Evolutionary conservation across 2,113 vertebrate genomes (phyloP).

Genomic region (Oryzias javanicus): DNA sequence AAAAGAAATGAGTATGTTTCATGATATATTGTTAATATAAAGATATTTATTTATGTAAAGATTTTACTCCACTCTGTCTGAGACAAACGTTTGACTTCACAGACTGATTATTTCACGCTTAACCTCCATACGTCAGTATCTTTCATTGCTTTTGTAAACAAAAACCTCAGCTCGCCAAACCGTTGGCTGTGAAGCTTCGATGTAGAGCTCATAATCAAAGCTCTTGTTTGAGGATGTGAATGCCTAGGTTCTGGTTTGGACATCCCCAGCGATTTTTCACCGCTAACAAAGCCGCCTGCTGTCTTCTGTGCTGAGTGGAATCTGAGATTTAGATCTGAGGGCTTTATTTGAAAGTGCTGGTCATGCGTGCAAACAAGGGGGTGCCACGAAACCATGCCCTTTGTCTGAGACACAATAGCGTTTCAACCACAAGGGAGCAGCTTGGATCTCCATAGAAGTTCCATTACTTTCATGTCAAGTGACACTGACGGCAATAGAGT

Average conservation of each 20-base stretch:
- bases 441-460: conserved; percentile 66
- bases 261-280: conserved; percentile 65
- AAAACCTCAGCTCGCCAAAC: conserved; percentile 36
- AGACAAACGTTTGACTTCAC: conserved; percentile 24
- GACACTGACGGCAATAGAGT: conserved; percentile 66
- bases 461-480: conserved; percentile 71
- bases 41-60: too few relatives aligned
- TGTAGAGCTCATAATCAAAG: conserved; percentile 53
- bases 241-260: conserved; percentile 53
- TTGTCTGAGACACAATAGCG: conserved; percentile 73
- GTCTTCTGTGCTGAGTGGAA: conserved; percentile 56
- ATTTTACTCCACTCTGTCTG: conserved; percentile 10
- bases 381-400: conserved; percentile 64
- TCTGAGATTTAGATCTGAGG: conserved; percentile 70
- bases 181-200: conserved; percentile 29
- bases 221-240: conserved; percentile 53
- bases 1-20: too few relatives aligned
- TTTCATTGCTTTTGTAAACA: conserved; percentile 50
- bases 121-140: conserved; percentile 35
- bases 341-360: conserved; percentile 69
- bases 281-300: conserved; percentile 65
- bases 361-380: conserved; percentile 72
- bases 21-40: too few relatives aligned
- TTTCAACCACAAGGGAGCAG: conserved; percentile 62
- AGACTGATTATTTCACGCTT: conserved; percentile 30